These are phyloP conservation scores for Fistularia commersonii DNA, from an alignment of 2,797 vertebrate genomes.

Conservation along the genomic window DNA sequence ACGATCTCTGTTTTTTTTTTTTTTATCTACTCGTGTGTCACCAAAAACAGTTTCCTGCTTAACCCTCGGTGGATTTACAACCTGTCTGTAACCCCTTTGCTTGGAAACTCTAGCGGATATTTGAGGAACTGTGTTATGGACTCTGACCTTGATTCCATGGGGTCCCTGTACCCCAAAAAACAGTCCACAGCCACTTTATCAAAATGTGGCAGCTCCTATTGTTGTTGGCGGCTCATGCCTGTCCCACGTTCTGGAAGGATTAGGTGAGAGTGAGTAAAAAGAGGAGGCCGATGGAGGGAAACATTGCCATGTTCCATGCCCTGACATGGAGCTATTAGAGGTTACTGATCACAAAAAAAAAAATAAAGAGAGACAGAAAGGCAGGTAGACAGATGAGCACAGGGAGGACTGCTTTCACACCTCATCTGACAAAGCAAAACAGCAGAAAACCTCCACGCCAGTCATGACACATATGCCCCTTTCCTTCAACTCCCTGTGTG, in stretches of 20 bases:
- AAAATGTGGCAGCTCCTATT: conserved; percentile 58
- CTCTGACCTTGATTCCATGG: conserved; percentile 25
- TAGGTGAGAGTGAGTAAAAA: conserved; percentile 60
- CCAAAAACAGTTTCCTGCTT: conserved; percentile 26
- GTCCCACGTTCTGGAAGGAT: conserved; percentile 51
- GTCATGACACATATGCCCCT: conserved; percentile 21
- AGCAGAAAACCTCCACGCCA: conserved; percentile 16
- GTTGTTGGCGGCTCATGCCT: conserved; percentile 60
- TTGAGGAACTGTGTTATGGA: conserved; percentile 30
- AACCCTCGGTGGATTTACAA: conserved; percentile 31
- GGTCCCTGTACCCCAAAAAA: conserved; percentile 37
- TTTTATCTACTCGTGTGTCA: conserved; percentile 20
- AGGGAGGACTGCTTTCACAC: conserved; percentile 28
- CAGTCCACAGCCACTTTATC: conserved; percentile 60
- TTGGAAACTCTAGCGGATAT: conserved; percentile 26
- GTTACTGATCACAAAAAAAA: conserved; percentile 36
- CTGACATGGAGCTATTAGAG: conserved; percentile 32
- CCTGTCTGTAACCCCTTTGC: conserved; percentile 28
- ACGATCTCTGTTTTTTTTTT: not conserved
- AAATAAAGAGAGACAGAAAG: conserved; percentile 10
- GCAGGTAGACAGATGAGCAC: conserved; percentile 23
- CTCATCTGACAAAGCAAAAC: conserved; percentile 44
- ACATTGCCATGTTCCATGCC: conserved; percentile 29
- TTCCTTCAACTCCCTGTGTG: conserved; percentile 33
- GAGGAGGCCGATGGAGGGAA: conserved; percentile 19